phyloP scores from a whole-genome alignment of 2,113 vertebrate genomes.

The Carassius carassius region DNA sequence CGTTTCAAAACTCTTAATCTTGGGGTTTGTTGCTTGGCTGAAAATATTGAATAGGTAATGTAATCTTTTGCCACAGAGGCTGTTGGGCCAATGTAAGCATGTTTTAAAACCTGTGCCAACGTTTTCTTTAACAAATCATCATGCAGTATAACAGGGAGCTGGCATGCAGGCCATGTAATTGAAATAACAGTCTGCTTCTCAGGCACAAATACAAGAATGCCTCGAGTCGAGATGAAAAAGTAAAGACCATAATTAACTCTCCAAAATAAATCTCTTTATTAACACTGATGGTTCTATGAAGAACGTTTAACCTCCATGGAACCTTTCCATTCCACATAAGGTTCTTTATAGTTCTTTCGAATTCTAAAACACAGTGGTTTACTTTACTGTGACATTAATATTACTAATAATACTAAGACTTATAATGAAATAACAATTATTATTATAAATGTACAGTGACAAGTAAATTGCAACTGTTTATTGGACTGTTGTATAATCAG shows the following conservation, averaged over 20 bases:
- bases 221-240: not conserved
- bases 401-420: no score
- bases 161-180: not conserved
- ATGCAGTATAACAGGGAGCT: not conserved
- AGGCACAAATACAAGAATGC: slow-evolving; percentile 22
- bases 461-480: not conserved
- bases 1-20: not conserved
- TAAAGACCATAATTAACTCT: not conserved
- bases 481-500: not conserved
- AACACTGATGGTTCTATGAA: not conserved
- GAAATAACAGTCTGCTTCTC: not conserved
- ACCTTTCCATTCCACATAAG: not conserved
- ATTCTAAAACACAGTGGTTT: no score
- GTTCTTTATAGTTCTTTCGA: no score
- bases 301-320: not conserved
- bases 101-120: slow-evolving; percentile 23
- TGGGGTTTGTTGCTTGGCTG: not conserved
- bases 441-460: no score
- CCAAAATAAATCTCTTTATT: not conserved
- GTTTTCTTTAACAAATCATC: slow-evolving; percentile 14
- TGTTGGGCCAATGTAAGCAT: slow-evolving; percentile 11
- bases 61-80: not conserved
- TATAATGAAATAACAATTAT: no score
- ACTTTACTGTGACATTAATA: no score
- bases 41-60: not conserved